These are phyloP conservation scores for Drosophila oshimai DNA, from an alignment of 1,140 invertebrate genomes.

Conservation along the genomic window DNA sequence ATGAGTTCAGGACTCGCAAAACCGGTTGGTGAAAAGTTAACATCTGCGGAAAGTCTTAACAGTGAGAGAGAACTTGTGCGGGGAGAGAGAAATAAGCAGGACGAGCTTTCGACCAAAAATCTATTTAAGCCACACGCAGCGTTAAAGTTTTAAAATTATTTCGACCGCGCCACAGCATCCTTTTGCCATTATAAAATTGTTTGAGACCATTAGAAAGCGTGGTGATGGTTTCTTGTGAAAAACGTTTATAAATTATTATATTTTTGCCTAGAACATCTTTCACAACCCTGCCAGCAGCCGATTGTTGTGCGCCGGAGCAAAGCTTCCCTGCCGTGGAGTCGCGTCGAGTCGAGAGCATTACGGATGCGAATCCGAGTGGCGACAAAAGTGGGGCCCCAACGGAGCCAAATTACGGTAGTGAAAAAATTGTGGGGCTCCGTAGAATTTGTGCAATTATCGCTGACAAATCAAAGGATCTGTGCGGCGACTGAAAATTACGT, in stretches of 20 bases:
- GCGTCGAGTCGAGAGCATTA: conserved; percentile 65
- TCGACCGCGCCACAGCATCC: conserved; percentile 22
- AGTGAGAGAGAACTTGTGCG: not conserved
- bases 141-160: conserved; percentile 13
- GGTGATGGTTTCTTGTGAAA: not conserved
- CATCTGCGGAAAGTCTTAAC: not conserved
- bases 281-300: conserved; percentile 58
- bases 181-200: not conserved
- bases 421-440: conserved; percentile 48
- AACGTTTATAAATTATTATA: conserved; percentile 2
- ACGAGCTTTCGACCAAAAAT: conserved; percentile 22
- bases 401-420: conserved; percentile 63
- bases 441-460: conserved; percentile 50
- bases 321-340: conserved; percentile 49
- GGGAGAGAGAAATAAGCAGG: not conserved
- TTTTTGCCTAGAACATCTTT: conserved; percentile 35
- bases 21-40: not conserved
- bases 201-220: not conserved
- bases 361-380: conserved; percentile 33
- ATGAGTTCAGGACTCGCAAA: not conserved
- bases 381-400: conserved; percentile 28
- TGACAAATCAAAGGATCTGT: conserved; percentile 49
- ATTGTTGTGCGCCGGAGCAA: conserved; percentile 68
- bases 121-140: conserved; percentile 27
- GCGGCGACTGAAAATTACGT: conserved; percentile 25